These are phyloP conservation scores for Amblyopsis rosae DNA, from an alignment of 2,113 vertebrate genomes.

Conservation along the genomic window DNA sequence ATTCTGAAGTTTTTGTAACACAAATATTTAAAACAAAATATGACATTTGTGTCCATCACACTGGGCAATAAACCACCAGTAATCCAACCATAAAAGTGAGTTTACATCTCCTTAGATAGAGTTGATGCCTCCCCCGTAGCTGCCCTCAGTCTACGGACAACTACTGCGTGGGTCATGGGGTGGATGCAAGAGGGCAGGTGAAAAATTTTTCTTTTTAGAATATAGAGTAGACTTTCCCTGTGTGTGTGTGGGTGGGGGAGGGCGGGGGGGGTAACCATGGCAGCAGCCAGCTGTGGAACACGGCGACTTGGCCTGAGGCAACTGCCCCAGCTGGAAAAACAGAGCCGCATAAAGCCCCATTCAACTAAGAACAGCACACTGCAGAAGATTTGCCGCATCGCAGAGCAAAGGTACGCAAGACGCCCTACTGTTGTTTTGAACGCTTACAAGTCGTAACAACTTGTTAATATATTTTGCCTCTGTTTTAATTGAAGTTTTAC, in stretches of 20 bases:
- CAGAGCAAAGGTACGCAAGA: not conserved
- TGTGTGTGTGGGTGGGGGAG: not conserved
- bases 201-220: slow-evolving; percentile 40
- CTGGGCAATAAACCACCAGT: not conserved
- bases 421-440: not conserved
- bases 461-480: too few species aligned
- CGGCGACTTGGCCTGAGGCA: slow-evolving; percentile 36
- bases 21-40: not conserved
- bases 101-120: not conserved
- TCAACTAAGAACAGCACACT: slow-evolving; percentile 15
- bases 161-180: slow-evolving; percentile 4
- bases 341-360: slow-evolving; percentile 20
- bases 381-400: slow-evolving; percentile 4
- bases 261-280: slow-evolving; percentile 14
- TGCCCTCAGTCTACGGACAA: slow-evolving; percentile 23
- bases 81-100: slow-evolving; percentile 22
- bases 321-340: slow-evolving; percentile 56
- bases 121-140: not conserved
- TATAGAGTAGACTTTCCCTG: slow-evolving; percentile 16
- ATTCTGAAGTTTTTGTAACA: not conserved
- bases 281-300: slow-evolving; percentile 5
- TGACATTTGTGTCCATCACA: not conserved
- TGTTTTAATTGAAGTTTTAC: too few species aligned
- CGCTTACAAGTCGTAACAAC: too few species aligned
- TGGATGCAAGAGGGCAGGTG: slow-evolving; percentile 1